Conservation (phyloP, 2,888 invertebrate genomes). For the Athetis lepigone region DNA sequence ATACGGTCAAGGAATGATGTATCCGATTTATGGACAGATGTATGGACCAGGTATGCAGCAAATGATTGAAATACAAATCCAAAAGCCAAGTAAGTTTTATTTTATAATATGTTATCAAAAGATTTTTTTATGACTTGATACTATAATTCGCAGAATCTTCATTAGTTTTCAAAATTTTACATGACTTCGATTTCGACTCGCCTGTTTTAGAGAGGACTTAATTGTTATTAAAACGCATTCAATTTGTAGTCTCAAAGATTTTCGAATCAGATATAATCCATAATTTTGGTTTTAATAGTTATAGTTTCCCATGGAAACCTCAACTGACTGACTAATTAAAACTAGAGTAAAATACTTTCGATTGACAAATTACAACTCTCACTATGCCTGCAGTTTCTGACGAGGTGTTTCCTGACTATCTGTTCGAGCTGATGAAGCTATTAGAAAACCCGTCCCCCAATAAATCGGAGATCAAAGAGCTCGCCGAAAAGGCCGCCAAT, state of each 20-base stretch:
- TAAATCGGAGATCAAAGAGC: slow-evolving; percentile 86
- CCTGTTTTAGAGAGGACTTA: too few species aligned
- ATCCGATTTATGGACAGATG: slow-evolving; percentile 48
- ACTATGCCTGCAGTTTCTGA: slow-evolving; percentile 57
- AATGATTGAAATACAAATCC: slow-evolving; percentile 58
- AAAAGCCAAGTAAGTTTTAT: slow-evolving; percentile 41
- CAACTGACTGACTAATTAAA: too few species aligned
- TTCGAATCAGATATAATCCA: too few species aligned
- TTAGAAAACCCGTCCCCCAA: slow-evolving; percentile 83
- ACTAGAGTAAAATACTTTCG: too few species aligned
- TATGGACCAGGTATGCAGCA: slow-evolving; percentile 50
- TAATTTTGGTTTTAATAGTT: too few species aligned
- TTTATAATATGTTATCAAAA: not conserved
- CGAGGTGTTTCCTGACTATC: slow-evolving; percentile 89
- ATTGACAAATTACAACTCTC: not conserved
- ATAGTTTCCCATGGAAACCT: too few species aligned
- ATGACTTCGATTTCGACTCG: too few species aligned
- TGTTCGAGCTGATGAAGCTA: slow-evolving; percentile 91
- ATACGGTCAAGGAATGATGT: slow-evolving; percentile 44
- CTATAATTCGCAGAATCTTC: too few species aligned
- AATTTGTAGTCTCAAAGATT: too few species aligned
- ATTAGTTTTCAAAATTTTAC: too few species aligned
- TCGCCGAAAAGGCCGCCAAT: slow-evolving; percentile 92
- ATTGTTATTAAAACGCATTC: too few species aligned
- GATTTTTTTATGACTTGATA: too few species aligned